Base-by-base conservation (phyloP, 2,888 invertebrate genomes). In the Pediacus dermestoides region DNA sequence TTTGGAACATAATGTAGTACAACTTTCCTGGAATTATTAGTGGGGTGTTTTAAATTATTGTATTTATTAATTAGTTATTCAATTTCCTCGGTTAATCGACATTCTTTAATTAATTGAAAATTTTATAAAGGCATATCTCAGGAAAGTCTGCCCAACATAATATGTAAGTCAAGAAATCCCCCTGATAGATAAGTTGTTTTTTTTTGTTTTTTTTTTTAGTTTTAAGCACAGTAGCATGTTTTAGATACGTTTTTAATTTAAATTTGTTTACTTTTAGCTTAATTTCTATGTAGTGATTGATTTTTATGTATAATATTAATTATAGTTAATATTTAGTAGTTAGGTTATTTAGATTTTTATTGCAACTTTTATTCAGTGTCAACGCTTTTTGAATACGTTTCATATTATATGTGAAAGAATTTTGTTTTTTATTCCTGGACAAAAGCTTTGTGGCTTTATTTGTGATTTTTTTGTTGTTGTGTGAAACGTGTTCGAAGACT, bases 71-170 rank as follows among this genome's bases (percentile, higher is more conserved):
- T 3, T 11, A 12, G 10, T 11, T 25, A 25, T 25, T 8, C 9
- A n/a, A 10, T 25, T 25, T 25, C 18, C n/a, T n/a, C n/a, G n/a
- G n/a, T n/a, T 26, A 37, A 23, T 36, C 15, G 12, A 30, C 16
- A 22, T 31, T 35, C 32, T 25, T 25, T 31, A 16, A 35, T 36
- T 44, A 41, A 44, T 44, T 37, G 27, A 27, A 41, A 39, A 39
- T 47, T 47, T 46, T 40, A 39, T 40, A 42, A 64, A 66, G 66
- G 64, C 60, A 58, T 62, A 52, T 64, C 63, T 56, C 63, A 64
- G 66, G 68, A 68, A 61, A 65, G 63, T 55, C 61, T 67, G 42
- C 67, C 64, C 48, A 64, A 61, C 48, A 58, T 66, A 54, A 63
- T 61, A 58, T 68, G 68, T 68, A 70, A 70, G 70, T 68, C 53